Base-by-base conservation (phyloP, 2,888 invertebrate species). In the Mimumesa dahlbomi region DNA sequence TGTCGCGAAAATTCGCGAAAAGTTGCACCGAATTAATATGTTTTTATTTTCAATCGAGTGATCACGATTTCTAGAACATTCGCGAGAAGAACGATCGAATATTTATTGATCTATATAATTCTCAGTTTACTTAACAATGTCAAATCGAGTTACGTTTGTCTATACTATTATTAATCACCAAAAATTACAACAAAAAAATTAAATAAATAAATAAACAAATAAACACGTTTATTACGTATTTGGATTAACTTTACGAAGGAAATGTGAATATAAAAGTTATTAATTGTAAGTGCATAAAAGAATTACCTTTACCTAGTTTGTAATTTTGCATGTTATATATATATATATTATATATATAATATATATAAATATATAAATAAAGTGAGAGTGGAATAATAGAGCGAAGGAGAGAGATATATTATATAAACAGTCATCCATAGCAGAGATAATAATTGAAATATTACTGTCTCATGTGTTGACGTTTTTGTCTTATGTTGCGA, bases 251-350 rank as follows among this genome's bases (percentile, higher is more conserved):
- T 69, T 67, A 63, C 43, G 46, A 65, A 50, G 48, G 61, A 72
- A 73, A 58, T 70, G 76, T 73, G 79, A 74, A 74, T 81, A 75
- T 48, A 64, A 62, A 46, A 76, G 68, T 68, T 74, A 71, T 58
- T 73, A 70, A 74, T 73, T 64, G 72, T 69, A 72, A 62, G 66
- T 75, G 64, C 61, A 79, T 74, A 76, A 61, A n/a, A 69, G 38
- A 72, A 82, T 78, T 80, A 83, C 56, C 78, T 82, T 84, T 68
- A n/a, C 73, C 67, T 80, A 79, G 83, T 80, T 79, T 80, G 67
- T 82, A 83, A 84, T 83, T 82, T 84, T 81, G 82, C 82, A 82
- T 84, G 84, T 80, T 73, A 78, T 49, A 65, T 66, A 63, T n/a
- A n/a, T n/a, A n/a, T n/a, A n/a, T n/a, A n/a, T n/a, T n/a, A 48